Percentiles rank a stretch among this genome's conserved stretches.
Conservation (phyloP, 1,140 invertebrate genomes). For the Nautilus pompilius region DNA sequence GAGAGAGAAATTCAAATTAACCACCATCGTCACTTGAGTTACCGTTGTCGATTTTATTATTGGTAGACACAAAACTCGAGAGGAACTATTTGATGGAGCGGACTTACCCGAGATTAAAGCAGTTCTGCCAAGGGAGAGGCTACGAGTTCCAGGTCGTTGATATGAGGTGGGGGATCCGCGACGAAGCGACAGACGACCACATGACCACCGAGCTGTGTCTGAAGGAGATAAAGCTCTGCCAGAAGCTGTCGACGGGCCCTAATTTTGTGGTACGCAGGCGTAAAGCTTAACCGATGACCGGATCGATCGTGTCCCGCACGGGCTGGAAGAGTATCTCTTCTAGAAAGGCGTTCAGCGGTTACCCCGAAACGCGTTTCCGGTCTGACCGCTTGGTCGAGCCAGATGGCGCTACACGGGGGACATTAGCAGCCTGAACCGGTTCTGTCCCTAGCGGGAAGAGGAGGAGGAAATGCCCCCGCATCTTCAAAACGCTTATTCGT, state of each 20-base stretch:
- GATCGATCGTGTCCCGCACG: neutral
- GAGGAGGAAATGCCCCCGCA: too few species aligned
- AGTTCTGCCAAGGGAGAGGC: constrained; percentile 68
- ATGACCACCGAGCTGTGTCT: constrained; percentile 98
- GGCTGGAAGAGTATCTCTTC: neutral
- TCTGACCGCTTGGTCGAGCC: too few species aligned
- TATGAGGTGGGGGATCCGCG: constrained; percentile 79
- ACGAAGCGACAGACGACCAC: constrained; percentile 96
- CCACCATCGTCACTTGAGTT: too few species aligned
- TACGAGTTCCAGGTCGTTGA: constrained; percentile 60
- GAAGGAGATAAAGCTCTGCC: constrained; percentile 95
- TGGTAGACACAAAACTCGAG: constrained; percentile 89
- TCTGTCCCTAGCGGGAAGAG: too few species aligned
- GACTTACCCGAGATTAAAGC: constrained; percentile 92
- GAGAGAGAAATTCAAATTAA: too few species aligned
- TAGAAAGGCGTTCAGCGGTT: neutral
- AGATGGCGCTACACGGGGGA: too few species aligned
- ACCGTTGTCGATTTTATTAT: neutral
- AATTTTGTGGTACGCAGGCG: constrained; percentile 83
- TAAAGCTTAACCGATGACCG: too few species aligned
- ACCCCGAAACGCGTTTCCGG: neutral
- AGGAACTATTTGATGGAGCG: constrained; percentile 96
- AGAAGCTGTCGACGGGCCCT: constrained; percentile 92
- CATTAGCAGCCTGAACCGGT: too few species aligned
- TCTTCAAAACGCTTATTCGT: too few species aligned